Evolutionary conservation across 2,113 vertebrate species (phyloP).

Genomic region (Atherinomorus stipes): DNA sequence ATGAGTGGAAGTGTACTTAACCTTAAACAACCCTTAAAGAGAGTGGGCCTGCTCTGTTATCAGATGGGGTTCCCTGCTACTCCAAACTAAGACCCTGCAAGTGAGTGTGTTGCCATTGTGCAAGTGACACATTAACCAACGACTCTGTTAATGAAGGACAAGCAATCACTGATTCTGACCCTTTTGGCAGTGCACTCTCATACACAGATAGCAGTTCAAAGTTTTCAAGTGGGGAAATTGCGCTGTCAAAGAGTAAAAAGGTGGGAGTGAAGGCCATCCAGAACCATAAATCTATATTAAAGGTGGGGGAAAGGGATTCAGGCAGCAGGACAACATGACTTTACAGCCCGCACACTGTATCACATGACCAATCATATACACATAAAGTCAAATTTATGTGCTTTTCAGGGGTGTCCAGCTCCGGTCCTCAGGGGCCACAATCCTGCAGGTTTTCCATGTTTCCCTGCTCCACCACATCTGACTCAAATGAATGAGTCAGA

Average conservation of each 20-base stretch:
- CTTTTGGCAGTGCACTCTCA: constrained; percentile 47
- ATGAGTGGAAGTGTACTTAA: constrained; percentile 53
- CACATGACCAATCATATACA: constrained; percentile 3
- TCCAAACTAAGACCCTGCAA: constrained; percentile 34
- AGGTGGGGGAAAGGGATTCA: constrained; percentile 36
- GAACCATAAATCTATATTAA: constrained; percentile 65
- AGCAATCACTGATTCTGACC: constrained; percentile 67
- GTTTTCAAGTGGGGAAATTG: constrained; percentile 63
- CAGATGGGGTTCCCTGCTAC: constrained; percentile 36
- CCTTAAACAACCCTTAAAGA: constrained; percentile 48
- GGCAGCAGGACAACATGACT: constrained; percentile 12
- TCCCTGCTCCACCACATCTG: too few species aligned
- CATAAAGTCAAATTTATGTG: not conserved
- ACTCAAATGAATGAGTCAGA: too few species aligned
- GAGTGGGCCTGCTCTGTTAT: constrained; percentile 45
- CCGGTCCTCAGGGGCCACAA: too few species aligned
- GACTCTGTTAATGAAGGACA: constrained; percentile 80
- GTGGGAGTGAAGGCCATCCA: constrained; percentile 39
- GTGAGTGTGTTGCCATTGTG: constrained; percentile 53
- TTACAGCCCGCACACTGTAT: constrained; percentile 29
- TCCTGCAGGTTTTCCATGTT: too few species aligned
- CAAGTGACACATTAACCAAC: constrained; percentile 78
- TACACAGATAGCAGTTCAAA: constrained; percentile 68
- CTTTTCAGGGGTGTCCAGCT: too few species aligned
- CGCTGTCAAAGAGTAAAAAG: constrained; percentile 20